Conservation (phyloP, 2,888 invertebrate species). For the Emmelina monodactyla region DNA sequence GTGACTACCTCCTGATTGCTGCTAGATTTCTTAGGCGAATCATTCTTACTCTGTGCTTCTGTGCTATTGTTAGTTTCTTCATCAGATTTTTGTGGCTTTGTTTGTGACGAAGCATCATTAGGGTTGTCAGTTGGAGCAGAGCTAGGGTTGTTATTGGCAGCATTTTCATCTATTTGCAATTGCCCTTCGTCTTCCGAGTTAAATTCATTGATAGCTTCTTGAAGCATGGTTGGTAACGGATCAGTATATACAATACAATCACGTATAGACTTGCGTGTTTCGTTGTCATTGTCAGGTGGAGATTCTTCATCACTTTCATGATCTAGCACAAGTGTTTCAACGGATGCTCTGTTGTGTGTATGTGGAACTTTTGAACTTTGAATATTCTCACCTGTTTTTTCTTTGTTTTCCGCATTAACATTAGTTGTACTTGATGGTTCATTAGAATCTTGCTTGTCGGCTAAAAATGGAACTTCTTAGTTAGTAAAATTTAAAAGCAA, state of each 20-base stretch:
- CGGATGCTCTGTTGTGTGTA: conserved; percentile 38
- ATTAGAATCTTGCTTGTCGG: conserved; percentile 20
- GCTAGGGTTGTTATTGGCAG: neutral
- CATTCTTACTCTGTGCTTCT: neutral
- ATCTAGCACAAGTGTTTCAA: conserved; percentile 42
- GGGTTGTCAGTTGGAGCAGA: conserved; percentile 16
- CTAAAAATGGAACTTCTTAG: conserved; percentile 20
- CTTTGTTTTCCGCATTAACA: neutral
- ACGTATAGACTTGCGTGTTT: conserved; percentile 25
- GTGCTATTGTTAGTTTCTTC: neutral
- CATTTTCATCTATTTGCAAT: conserved; percentile 29
- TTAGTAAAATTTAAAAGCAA: neutral
- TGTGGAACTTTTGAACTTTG: conserved; percentile 31
- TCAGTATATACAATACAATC: conserved; percentile 40
- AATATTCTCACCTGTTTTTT: conserved; percentile 38
- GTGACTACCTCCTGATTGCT: neutral
- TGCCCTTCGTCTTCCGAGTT: conserved; percentile 35
- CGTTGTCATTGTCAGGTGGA: conserved; percentile 14
- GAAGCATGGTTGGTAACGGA: conserved; percentile 38
- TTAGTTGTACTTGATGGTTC: conserved; percentile 9
- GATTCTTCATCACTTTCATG: conserved; percentile 37
- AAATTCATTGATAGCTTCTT: conserved; percentile 42
- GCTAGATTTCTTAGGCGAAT: neutral
- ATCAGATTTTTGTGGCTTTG: neutral
- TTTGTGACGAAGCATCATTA: neutral